Conservation (phyloP, 2,888 invertebrate genomes). For the Drosophila vallismaia region DNA sequence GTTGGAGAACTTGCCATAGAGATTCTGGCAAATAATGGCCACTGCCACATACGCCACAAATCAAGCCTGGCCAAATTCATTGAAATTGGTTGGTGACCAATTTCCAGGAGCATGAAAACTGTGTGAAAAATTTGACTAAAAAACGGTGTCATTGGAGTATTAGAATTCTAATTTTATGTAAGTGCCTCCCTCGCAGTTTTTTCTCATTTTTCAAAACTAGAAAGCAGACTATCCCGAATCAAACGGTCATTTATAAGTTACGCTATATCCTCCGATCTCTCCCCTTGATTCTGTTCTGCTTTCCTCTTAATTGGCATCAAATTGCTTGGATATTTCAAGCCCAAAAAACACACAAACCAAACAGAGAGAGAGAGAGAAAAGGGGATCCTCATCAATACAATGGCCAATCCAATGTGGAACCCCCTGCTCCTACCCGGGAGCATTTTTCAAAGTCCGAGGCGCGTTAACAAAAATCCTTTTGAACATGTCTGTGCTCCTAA, state of each 20-base stretch:
- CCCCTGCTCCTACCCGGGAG: conserved; percentile 20
- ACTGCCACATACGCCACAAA: conserved; percentile 7
- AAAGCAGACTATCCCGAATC: conserved; percentile 1
- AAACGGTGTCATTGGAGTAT: no score
- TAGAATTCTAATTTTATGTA: no score
- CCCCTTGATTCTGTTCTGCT: conserved; percentile 29
- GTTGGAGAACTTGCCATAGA: conserved; percentile 22
- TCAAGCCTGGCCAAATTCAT: conserved; percentile 25
- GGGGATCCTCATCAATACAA: conserved; percentile 69
- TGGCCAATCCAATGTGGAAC: conserved; percentile 53
- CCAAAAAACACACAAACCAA: conserved; percentile 38
- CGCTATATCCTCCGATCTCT: background rate
- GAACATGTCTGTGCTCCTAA: conserved; percentile 79
- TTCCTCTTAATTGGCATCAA: conserved; percentile 76
- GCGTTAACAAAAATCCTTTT: conserved; percentile 79
- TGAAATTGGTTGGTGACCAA: conserved; percentile 1
- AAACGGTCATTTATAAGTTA: conserved; percentile 19
- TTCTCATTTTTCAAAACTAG: background rate
- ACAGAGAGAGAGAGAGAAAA: conserved; percentile 16
- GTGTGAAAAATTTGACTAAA: no score
- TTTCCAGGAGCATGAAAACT: background rate
- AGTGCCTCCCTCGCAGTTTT: background rate
- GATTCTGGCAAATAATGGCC: conserved; percentile 17
- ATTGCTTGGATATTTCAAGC: conserved; percentile 75
- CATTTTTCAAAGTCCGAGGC: conserved; percentile 78